phyloP scores from a whole-genome alignment of 1,140 invertebrate species.

The Drosophila bifasciata region DNA sequence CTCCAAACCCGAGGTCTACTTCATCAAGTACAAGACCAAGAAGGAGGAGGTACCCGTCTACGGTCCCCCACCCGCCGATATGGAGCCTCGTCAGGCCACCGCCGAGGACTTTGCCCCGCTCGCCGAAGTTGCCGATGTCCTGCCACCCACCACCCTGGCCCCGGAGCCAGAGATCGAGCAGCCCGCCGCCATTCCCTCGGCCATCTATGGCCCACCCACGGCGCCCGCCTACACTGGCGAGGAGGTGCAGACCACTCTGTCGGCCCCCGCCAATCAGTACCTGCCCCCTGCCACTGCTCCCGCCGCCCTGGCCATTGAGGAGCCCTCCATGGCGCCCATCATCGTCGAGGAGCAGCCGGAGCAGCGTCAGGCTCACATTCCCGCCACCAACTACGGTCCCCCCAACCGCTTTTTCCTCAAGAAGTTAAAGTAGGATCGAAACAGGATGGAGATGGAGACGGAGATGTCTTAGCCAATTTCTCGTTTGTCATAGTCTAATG shows the following conservation, averaged over 20 bases:
- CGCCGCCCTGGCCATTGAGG: conserved; percentile 52
- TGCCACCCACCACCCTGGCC: conserved; percentile 64
- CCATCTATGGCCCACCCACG: conserved; percentile 67
- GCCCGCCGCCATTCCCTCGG: conserved; percentile 54
- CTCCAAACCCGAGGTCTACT: conserved; percentile 93
- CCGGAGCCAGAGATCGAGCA: conserved; percentile 67
- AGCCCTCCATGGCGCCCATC: conserved; percentile 70
- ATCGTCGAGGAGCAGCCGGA: conserved; percentile 66
- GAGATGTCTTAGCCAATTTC: conserved; percentile 35
- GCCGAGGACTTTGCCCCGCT: conserved; percentile 64
- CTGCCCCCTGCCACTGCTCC: conserved; percentile 66
- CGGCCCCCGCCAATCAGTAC: conserved; percentile 71
- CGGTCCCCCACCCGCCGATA: conserved; percentile 83
- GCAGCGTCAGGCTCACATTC: conserved; percentile 63
- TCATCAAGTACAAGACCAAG: conserved; percentile 94
- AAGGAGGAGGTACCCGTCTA: conserved; percentile 81
- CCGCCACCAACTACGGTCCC: conserved; percentile 72
- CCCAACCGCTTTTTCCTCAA: conserved; percentile 77
- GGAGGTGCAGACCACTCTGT: conserved; percentile 68
- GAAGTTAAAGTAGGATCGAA: conserved; percentile 63
- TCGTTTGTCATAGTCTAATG: conserved; percentile 64
- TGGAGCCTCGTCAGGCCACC: conserved; percentile 69
- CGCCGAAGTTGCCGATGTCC: conserved; percentile 53
- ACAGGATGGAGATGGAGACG: too few species aligned
- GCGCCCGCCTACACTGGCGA: conserved; percentile 64